Percentiles rank a stretch among this genome's conserved stretches.
phyloP scores from a whole-genome alignment of 2,888 invertebrate species.

The Cremastobaeus sp. region DNA sequence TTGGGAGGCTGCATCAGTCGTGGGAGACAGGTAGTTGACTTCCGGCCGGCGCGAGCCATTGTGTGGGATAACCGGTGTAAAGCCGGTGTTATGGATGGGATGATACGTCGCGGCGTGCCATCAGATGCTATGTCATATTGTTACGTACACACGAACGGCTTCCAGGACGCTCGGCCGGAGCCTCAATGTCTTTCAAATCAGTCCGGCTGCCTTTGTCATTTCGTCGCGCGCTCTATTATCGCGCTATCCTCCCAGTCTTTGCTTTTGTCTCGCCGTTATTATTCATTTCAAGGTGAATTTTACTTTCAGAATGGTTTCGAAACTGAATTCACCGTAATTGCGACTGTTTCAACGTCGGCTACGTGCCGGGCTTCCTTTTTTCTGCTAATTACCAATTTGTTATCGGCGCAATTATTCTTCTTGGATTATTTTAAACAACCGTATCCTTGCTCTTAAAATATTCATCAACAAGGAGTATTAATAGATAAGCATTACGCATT shows the following conservation, averaged over 20 bases:
- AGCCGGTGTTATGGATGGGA: slow-evolving; percentile 47
- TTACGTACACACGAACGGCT: slow-evolving; percentile 38
- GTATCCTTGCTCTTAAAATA: not conserved
- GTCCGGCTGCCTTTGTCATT: slow-evolving; percentile 33
- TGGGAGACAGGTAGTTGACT: slow-evolving; percentile 77
- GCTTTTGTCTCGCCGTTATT: slow-evolving; percentile 42
- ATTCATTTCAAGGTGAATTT: slow-evolving; percentile 48
- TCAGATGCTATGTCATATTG: slow-evolving; percentile 57
- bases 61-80: slow-evolving; percentile 60
- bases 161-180: slow-evolving; percentile 19
- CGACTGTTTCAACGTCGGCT: slow-evolving; percentile 21
- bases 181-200: slow-evolving; percentile 48
- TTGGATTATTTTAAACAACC: not conserved
- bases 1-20: slow-evolving; percentile 74
- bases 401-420: too few species aligned
- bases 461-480: too few species aligned
- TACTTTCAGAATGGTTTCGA: slow-evolving; percentile 43
- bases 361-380: not conserved
- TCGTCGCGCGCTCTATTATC: slow-evolving; percentile 51
- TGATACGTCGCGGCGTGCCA: slow-evolving; percentile 44
- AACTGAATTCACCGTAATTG: slow-evolving; percentile 41
- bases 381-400: too few species aligned
- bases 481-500: too few species aligned
- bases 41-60: slow-evolving; percentile 72
- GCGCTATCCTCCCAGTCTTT: slow-evolving; percentile 29